Percentiles rank a stretch among this genome's conserved stretches.
phyloP scores from a whole-genome alignment of 2,888 invertebrate genomes.

The Dolichopus griseipennis region DNA sequence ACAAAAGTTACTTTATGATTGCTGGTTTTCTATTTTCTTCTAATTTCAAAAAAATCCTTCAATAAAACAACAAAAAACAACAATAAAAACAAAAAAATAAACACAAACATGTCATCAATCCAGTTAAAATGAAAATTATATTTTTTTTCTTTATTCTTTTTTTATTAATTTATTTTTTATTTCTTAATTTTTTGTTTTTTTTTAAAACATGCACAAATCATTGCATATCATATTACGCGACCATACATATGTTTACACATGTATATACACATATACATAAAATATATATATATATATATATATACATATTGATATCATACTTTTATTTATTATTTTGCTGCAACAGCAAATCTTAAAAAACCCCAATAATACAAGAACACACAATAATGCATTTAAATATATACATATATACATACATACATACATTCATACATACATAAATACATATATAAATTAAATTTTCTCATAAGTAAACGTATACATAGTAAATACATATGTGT shows the following conservation, averaged over 20 bases:
- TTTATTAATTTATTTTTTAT: neutral
- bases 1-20: neutral
- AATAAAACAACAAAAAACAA: neutral
- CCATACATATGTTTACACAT: neutral
- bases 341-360: too few relatives aligned
- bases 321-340: neutral
- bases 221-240: neutral
- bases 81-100: neutral
- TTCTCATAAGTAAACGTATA: too few relatives aligned
- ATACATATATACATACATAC: too few relatives aligned
- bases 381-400: too few relatives aligned
- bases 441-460: too few relatives aligned
- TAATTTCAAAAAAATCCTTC: neutral
- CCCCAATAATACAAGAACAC: too few relatives aligned
- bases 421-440: too few relatives aligned
- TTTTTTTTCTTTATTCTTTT: neutral
- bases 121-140: neutral
- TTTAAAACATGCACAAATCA: neutral
- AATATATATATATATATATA: neutral
- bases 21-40: neutral
- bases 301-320: too few relatives aligned
- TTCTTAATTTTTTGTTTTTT: neutral
- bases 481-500: neutral
- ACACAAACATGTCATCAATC: neutral
- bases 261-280: neutral